phyloP scores from a whole-genome alignment of 2,797 vertebrate genomes.

The Babyrousa celebensis region DNA sequence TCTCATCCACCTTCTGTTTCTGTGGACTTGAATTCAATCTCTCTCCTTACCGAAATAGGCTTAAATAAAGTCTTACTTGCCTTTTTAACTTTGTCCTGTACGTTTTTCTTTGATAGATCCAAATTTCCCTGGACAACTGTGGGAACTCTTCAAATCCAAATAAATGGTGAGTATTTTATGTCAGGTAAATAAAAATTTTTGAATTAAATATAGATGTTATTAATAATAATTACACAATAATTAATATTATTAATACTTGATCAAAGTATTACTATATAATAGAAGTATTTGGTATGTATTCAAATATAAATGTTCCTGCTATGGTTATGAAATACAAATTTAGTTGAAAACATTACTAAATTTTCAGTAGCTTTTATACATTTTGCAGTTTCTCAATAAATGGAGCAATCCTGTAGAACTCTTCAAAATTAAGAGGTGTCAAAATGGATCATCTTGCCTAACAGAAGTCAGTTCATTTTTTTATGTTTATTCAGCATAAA shows the following conservation, averaged over 20 bases:
- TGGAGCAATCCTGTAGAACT: neutral
- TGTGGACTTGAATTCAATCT: neutral
- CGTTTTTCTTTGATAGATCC: neutral
- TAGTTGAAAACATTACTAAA: neutral
- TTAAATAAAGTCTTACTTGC: neutral
- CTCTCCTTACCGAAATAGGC: neutral
- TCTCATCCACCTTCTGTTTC: neutral
- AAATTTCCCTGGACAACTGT: neutral
- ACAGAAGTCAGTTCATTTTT: neutral
- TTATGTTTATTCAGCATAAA: neutral
- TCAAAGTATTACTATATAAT: neutral
- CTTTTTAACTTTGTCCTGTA: neutral
- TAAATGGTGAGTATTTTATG: neutral
- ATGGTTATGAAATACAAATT: neutral
- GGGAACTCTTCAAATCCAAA: neutral
- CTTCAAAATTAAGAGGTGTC: neutral
- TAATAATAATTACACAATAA: no score
- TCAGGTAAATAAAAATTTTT: neutral
- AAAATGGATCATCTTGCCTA: neutral
- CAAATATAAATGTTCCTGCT: neutral
- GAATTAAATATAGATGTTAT: neutral
- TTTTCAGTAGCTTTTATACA: neutral
- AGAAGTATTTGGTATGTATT: neutral
- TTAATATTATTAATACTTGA: no score
- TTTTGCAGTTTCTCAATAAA: conserved; percentile 27